Conservation (phyloP, 2,113 vertebrate species). For the Channa maculata region DNA sequence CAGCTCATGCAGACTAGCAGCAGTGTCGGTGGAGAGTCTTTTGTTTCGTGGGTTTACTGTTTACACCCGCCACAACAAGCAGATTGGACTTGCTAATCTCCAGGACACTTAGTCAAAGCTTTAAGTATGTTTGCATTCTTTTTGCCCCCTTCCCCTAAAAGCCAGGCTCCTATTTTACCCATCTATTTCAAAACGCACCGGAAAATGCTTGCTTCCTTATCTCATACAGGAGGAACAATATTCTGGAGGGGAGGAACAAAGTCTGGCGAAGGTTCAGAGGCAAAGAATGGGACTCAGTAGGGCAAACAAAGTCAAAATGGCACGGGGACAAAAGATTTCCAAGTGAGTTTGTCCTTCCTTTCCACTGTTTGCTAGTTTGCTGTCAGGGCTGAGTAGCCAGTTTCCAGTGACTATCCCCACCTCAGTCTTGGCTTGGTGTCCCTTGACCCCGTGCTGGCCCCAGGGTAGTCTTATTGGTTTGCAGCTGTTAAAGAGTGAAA, state of each 20-base stretch:
- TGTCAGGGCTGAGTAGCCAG: not conserved
- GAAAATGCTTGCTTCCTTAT: constrained; percentile 28
- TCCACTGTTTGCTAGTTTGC: not conserved
- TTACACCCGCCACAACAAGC: constrained; percentile 54
- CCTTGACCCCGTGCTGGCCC: constrained; percentile 37
- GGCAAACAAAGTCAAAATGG: constrained; percentile 17
- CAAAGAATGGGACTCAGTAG: not conserved
- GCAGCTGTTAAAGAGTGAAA: constrained; percentile 67
- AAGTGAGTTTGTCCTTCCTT: not conserved
- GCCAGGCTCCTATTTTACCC: constrained; percentile 3
- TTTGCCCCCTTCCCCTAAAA: not conserved
- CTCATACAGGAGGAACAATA: constrained; percentile 19
- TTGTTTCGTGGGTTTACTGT: constrained; percentile 60
- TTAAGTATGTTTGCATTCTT: not conserved
- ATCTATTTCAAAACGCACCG: not conserved
- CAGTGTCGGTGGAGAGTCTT: constrained; percentile 30
- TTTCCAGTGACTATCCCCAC: constrained; percentile 1
- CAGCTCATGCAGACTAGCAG: constrained; percentile 19
- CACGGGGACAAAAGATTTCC: constrained; percentile 6
- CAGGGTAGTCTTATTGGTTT: constrained; percentile 37
- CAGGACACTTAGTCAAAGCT: constrained; percentile 47
- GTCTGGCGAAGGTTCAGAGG: not conserved
- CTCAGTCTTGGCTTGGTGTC: constrained; percentile 5
- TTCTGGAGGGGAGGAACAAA: not conserved
- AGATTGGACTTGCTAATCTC: constrained; percentile 75